These are phyloP conservation scores for Arnoldichthys spilopterus DNA, from an alignment of 2,797 vertebrate species.

Conservation along the genomic window DNA sequence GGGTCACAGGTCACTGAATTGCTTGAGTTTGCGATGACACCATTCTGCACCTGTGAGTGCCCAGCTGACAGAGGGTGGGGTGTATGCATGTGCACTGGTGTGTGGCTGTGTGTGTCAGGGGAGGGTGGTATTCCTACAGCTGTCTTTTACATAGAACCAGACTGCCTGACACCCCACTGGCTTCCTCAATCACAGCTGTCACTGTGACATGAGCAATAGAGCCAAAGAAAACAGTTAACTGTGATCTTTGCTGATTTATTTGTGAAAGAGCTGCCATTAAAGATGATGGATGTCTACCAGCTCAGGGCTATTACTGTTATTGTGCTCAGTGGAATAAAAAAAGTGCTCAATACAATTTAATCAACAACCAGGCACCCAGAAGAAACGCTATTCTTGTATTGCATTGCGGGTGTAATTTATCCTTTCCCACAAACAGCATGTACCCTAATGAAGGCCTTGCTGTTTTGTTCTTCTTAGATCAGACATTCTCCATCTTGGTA, in stretches of 20 bases:
- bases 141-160: conserved; percentile 40
- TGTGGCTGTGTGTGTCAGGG: conserved; percentile 13
- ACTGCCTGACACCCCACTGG: conserved; percentile 34
- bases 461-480: not conserved
- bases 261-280: conserved; percentile 2
- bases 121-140: conserved; percentile 29
- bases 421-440: conserved; percentile 21
- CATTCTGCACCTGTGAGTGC: conserved; percentile 38
- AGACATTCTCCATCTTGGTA: not conserved
- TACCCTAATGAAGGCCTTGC: not conserved
- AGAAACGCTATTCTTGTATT: conserved; percentile 5
- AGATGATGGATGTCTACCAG: conserved; percentile 13
- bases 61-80: not conserved
- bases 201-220: not conserved
- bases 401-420: not conserved
- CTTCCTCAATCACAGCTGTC: conserved; percentile 10
- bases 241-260: not conserved
- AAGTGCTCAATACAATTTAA: not conserved
- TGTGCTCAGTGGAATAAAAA: not conserved
- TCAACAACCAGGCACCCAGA: conserved; percentile 23
- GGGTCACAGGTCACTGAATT: conserved; percentile 45
- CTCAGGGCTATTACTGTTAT: conserved; percentile 3
- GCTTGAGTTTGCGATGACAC: conserved; percentile 42
- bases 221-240: conserved; percentile 21
- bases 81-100: conserved; percentile 5